Percentiles rank a stretch among this genome's conserved stretches.
These are phyloP conservation scores for Condylostylus longicornis DNA, from an alignment of 1,140 invertebrate genomes.

Conservation along the genomic window DNA sequence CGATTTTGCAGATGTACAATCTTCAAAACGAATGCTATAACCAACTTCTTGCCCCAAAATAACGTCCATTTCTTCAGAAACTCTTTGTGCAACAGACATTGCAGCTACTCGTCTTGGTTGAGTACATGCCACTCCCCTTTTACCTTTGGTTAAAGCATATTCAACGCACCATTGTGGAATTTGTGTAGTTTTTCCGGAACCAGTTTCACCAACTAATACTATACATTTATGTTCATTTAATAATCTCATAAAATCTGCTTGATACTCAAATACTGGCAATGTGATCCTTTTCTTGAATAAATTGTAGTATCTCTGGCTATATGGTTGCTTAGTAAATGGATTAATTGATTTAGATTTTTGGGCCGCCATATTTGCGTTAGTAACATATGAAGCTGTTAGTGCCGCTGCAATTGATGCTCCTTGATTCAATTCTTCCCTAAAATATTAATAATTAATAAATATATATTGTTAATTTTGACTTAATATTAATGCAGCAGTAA, in stretches of 20 bases:
- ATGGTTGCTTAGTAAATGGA: constrained; percentile 57
- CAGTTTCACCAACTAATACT: constrained; percentile 65
- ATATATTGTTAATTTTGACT: no score
- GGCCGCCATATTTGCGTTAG: constrained; percentile 37
- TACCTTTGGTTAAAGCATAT: constrained; percentile 55
- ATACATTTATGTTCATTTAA: constrained; percentile 47
- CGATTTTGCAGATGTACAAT: constrained; percentile 91
- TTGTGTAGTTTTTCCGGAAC: constrained; percentile 90
- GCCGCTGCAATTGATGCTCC: no score
- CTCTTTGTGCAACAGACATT: constrained; percentile 96
- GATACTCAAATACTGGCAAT: constrained; percentile 96
- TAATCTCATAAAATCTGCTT: constrained; percentile 86
- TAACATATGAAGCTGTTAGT: constrained; percentile 31
- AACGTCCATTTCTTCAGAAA: constrained; percentile 99
- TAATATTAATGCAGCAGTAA: no score
- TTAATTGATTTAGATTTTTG: constrained; percentile 36
- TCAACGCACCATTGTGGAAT: constrained; percentile 90
- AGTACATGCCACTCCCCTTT: constrained; percentile 88
- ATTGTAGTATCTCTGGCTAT: constrained; percentile 68
- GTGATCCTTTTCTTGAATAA: constrained; percentile 75
- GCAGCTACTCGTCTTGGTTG: constrained; percentile 95
- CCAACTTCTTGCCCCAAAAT: constrained; percentile 88
- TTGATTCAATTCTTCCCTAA: no score
- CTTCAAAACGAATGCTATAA: constrained; percentile 98
- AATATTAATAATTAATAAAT: no score